Base-by-base conservation (phyloP, 2,888 invertebrate genomes). In the Hybos culiciformis region DNA sequence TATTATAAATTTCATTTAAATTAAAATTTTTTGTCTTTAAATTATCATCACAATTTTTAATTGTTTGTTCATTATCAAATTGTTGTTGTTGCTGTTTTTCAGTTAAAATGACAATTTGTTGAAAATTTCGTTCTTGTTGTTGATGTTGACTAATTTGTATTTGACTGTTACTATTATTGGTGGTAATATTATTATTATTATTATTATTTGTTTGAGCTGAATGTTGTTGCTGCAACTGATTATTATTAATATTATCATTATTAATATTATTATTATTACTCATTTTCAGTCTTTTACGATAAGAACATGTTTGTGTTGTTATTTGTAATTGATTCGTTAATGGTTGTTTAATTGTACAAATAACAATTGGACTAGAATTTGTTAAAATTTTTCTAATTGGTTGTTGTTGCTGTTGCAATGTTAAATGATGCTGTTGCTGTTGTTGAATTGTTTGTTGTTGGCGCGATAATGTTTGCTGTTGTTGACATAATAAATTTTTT, bases 381-480 rank as follows among this genome's bases (percentile, higher is more conserved):
- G 17, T 20, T n/a, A 14, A 18, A 11, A 34, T 11, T 20, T 20
- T 48, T 55, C 39, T 56, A 54, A 44, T 55, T 53, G 44, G 59
- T 58, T 19, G 47, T 19, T 37, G 54, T 52, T 58, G 59, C 50
- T 54, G 55, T 26, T 47, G 46, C 53, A 56, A 54, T 52, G n/a
- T n/a, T n/a, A n/a, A n/a, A n/a, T n/a, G 52, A n/a, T n/a, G 37
- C 21, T 24, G 34, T 19, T 43, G 37, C 23, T 47, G 41, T 33
- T 48, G 48, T 29, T 48, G 42, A 17, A 40, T 33, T 9, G 39
- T 37, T 14, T 42, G 42, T 17, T 42, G 45, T 26, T 44, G 42
- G 18, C 39, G 43, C 31, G 48, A 43, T 36, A 47, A 45, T 11
- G 6, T 41, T 46, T 45, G 48, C 14, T 34, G 42, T 33, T 43